These are phyloP conservation scores for Heteromyza rotundicornis DNA, from an alignment of 2,888 invertebrate genomes.

Conservation along the genomic window DNA sequence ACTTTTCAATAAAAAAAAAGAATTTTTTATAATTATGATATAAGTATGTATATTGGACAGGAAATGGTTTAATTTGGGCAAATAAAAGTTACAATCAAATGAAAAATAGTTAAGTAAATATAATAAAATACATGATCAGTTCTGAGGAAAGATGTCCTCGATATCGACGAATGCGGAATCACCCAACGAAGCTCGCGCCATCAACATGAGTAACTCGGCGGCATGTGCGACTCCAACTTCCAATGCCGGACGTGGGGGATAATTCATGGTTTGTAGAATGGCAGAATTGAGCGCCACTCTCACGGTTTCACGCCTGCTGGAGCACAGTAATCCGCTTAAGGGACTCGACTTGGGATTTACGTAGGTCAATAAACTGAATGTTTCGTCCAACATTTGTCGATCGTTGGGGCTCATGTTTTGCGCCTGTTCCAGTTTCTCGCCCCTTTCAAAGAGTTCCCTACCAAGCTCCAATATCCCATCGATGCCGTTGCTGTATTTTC, in stretches of 20 bases:
- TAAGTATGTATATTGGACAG: too few relatives aligned
- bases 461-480: conserved; percentile 95
- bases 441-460: conserved; percentile 90
- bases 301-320: conserved; percentile 92
- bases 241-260: conserved; percentile 88
- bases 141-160: conserved; percentile 73
- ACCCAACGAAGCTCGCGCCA: conserved; percentile 88
- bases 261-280: conserved; percentile 91
- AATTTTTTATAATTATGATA: too few relatives aligned
- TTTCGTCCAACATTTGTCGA: conserved; percentile 94
- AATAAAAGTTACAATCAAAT: too few relatives aligned
- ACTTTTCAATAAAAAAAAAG: too few relatives aligned
- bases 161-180: conserved; percentile 95
- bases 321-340: conserved; percentile 93
- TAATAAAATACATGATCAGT: conserved; percentile 57
- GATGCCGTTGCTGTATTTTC: conserved; percentile 69
- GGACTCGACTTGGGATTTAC: conserved; percentile 98
- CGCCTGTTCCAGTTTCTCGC: conserved; percentile 81
- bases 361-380: conserved; percentile 96
- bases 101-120: neutral
- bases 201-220: conserved; percentile 84
- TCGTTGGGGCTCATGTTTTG: conserved; percentile 78
- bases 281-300: conserved; percentile 97
- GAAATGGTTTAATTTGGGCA: too few relatives aligned
- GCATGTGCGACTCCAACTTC: conserved; percentile 93